phyloP scores from a whole-genome alignment of 1,140 invertebrate genomes.

The Rhagoletis zephyria region DNA sequence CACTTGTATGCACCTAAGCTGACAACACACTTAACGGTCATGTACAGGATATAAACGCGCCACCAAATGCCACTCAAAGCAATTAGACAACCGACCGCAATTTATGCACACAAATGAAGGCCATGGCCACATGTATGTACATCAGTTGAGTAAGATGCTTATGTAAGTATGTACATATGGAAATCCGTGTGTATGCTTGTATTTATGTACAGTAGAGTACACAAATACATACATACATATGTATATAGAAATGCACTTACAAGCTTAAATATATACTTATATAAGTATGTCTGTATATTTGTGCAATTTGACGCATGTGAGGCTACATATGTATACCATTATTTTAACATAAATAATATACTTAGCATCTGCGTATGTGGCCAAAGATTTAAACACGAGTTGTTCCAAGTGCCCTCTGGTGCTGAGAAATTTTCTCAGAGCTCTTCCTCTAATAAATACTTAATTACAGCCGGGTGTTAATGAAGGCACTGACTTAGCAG shows the following conservation, averaged over 20 bases:
- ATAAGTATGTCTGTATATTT: too few species aligned
- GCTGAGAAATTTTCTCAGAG: not conserved
- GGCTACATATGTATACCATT: too few species aligned
- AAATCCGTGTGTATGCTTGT: not conserved
- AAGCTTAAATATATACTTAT: too few species aligned
- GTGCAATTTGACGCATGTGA: too few species aligned
- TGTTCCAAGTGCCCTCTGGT: not conserved
- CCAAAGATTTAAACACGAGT: constrained; percentile 1
- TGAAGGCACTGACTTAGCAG: constrained; percentile 14
- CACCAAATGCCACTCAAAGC: constrained; percentile 18
- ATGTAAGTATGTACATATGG: not conserved
- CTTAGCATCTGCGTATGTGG: not conserved
- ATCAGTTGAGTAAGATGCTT: not conserved
- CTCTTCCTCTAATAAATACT: constrained; percentile 30
- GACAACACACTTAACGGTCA: constrained; percentile 8
- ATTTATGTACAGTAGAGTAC: too few species aligned
- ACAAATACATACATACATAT: too few species aligned
- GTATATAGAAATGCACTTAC: too few species aligned
- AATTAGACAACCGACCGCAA: constrained; percentile 29
- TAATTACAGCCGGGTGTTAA: constrained; percentile 44
- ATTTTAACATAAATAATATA: not conserved
- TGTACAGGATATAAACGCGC: not conserved
- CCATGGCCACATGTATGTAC: not conserved
- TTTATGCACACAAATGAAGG: constrained; percentile 11
- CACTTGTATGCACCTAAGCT: not conserved